Evolutionary conservation across 1,140 invertebrate genomes (phyloP), one percentile per base, ranked within the genome.

Genomic region (Lepidurus couesii): DNA sequence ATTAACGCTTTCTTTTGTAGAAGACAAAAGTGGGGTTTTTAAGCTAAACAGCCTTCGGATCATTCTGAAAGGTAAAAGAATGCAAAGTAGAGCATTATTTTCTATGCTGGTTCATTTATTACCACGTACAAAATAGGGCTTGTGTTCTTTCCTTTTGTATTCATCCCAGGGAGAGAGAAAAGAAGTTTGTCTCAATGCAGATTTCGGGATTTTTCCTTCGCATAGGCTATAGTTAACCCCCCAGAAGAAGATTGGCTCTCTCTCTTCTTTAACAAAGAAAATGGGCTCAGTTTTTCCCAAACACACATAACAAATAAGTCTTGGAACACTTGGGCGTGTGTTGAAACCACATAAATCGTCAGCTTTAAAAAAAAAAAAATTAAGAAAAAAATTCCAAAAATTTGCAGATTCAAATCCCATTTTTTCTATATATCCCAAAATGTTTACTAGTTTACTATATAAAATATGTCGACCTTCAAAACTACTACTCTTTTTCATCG

Each of bases 61-160:
- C 34, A 34, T 4, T 34, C 3, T 34, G 16, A 65, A 65, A 65
- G 53, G 53, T 7, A 65, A 65, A 65, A 21, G 0, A 65, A 65
- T 65, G 53, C 53, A 65, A 65, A 65, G 53, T 65, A 65, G 53
- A 65, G 53, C 53, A 65, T 65, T 65, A 65, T 21, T 65, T 65
- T 65, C 53, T 65, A 65, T 65, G 8, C 53, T 16, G 53, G 53
- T 65, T 65, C 53, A 21, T 65, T 65, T 65, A 65, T 65, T 65
- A 65, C 53, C 53, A 65, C 13, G 53, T 65, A 65, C 53, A 65
- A 65, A 65, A 65, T 21, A 65, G 53, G n/a, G 53, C 53, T 65
- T 65, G 53, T 65, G 53, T 65, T 65, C 53, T 65, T 65, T 65
- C 13, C 53, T 65, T 65, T 65, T 65, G n/a, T 65, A 65, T 65